Evolutionary conservation across 1,140 invertebrate species (phyloP).

Genomic region (Apis dorsata): DNA sequence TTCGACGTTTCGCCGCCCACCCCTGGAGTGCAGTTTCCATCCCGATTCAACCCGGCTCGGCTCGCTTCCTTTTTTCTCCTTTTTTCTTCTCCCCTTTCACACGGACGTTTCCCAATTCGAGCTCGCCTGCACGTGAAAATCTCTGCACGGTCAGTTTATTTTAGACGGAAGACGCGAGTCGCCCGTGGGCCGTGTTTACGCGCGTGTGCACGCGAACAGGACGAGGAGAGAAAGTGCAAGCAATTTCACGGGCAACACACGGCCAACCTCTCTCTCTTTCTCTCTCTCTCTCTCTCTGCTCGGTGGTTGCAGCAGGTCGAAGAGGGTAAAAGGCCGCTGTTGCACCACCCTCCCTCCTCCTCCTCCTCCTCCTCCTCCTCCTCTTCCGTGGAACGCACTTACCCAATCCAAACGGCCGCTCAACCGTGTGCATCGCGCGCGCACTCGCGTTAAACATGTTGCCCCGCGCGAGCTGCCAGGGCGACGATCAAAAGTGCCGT

Average conservation of each 20-base stretch:
- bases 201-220: slow-evolving; percentile 21
- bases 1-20: not conserved
- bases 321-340: slow-evolving; percentile 68
- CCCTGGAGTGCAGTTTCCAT: not conserved
- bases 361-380: not conserved
- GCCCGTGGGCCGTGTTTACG: slow-evolving; percentile 15
- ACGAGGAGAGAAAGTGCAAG: slow-evolving; percentile 59
- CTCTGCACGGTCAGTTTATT: slow-evolving; percentile 70
- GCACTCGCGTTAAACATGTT: slow-evolving; percentile 51
- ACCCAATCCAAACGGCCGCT: slow-evolving; percentile 53
- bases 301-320: slow-evolving; percentile 41
- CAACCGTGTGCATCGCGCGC: slow-evolving; percentile 29
- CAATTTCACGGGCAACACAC: slow-evolving; percentile 70
- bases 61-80: slow-evolving; percentile 11
- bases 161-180: slow-evolving; percentile 57
- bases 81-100: not conserved
- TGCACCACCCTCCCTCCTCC: slow-evolving; percentile 36
- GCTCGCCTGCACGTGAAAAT: slow-evolving; percentile 64
- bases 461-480: slow-evolving; percentile 35
- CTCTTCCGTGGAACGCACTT: slow-evolving; percentile 65
- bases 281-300: no score
- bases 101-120: slow-evolving; percentile 55
- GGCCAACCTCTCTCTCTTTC: not conserved
- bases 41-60: not conserved
- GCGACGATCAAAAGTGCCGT: slow-evolving; percentile 51